Percentiles rank a stretch among this genome's conserved stretches.
Conservation (phyloP, 2,113 vertebrate species). For the Mionectes macconnelli region DNA sequence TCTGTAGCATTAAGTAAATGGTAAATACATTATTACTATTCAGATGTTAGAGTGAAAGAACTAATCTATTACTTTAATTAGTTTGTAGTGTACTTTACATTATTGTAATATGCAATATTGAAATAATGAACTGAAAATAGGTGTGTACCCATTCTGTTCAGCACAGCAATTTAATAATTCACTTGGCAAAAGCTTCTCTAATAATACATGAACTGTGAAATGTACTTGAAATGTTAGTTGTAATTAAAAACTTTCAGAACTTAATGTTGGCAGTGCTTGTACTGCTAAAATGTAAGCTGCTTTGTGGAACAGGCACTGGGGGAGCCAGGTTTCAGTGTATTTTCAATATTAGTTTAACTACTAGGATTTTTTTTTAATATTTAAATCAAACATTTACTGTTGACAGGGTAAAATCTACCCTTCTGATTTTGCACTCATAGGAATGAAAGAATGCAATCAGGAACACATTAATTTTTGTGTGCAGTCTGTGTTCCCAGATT, state of each 20-base stretch:
- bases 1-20: background rate
- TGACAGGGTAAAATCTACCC: constrained; percentile 4
- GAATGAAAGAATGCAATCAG: background rate
- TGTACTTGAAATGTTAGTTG: constrained; percentile 35
- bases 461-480: background rate
- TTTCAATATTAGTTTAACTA: constrained; percentile 43
- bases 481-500: background rate
- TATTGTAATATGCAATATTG: constrained; percentile 22
- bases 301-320: background rate
- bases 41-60: constrained; percentile 2
- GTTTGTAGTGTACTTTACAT: constrained; percentile 3
- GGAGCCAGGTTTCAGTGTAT: background rate
- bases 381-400: constrained; percentile 9
- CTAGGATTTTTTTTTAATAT: background rate
- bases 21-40: background rate
- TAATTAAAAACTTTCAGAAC: constrained; percentile 63
- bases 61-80: constrained; percentile 51
- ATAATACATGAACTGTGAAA: constrained; percentile 35
- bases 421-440: background rate
- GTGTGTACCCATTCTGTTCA: background rate
- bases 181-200: constrained; percentile 44
- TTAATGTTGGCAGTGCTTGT: constrained; percentile 3
- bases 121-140: constrained; percentile 44
- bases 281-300: background rate
- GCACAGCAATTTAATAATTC: constrained; percentile 36